These are phyloP conservation scores for Drusus annulatus DNA, from an alignment of 1,140 invertebrate genomes.

Conservation along the genomic window DNA sequence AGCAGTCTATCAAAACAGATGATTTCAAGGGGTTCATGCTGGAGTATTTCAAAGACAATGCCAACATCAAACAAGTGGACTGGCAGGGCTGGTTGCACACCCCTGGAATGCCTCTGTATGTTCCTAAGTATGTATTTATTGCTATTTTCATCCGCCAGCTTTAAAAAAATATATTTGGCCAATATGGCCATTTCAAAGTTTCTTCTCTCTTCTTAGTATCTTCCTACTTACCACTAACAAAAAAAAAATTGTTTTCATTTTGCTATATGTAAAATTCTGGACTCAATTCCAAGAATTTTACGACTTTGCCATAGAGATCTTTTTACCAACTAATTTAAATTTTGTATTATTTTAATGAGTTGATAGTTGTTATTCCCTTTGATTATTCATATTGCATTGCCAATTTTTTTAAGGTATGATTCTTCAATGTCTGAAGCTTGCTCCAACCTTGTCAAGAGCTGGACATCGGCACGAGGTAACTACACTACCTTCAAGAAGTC, in stretches of 20 bases:
- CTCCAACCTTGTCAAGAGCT: conserved; percentile 70
- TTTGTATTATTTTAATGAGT: too few species aligned
- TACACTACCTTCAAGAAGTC: conserved; percentile 40
- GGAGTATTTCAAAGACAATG: conserved; percentile 81
- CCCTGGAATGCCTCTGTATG: conserved; percentile 89
- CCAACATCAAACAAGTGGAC: conserved; percentile 76
- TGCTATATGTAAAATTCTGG: too few species aligned
- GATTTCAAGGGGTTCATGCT: conserved; percentile 87
- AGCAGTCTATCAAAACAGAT: conserved; percentile 86
- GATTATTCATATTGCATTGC: background rate
- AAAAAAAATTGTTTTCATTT: too few species aligned
- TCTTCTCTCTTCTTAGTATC: too few species aligned
- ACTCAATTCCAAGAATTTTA: too few species aligned
- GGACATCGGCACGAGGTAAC: conserved; percentile 56
- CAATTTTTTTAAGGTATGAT: conserved; percentile 75
- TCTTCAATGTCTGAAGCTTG: conserved; percentile 78
- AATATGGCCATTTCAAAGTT: too few species aligned
- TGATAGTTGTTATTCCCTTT: too few species aligned
- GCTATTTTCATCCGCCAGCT: too few species aligned
- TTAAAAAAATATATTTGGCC: too few species aligned
- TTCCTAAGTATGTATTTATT: conserved; percentile 77
- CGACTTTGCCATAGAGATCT: too few species aligned
- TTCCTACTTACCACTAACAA: too few species aligned
- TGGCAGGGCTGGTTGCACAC: conserved; percentile 90
- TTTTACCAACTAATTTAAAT: too few species aligned